Conservation (phyloP, 1,140 invertebrate species). For the Macrobrachium rosenbergii region DNA sequence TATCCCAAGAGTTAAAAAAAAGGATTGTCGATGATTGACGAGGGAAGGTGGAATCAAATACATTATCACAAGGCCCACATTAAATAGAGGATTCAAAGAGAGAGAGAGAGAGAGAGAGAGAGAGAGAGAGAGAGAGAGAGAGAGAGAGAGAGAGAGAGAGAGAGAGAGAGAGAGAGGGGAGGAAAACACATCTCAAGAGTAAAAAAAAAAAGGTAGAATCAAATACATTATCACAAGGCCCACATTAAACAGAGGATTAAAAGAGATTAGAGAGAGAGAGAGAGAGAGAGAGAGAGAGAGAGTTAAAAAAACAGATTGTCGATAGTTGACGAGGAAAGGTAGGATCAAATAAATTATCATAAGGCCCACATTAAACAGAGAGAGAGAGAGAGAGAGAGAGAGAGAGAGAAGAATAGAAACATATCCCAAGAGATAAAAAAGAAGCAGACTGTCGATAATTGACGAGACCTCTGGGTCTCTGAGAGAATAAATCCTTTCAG, state of each 20-base stretch:
- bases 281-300: conserved; percentile 18
- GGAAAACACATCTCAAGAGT: neutral
- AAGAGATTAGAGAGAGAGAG: neutral
- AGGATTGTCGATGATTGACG: no score
- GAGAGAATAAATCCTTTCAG: no score
- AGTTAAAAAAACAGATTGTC: neutral
- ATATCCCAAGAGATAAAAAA: no score
- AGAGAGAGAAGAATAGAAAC: neutral
- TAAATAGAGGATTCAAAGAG: neutral
- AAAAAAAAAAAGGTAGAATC: no score
- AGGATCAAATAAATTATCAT: neutral
- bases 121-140: neutral
- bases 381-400: neutral
- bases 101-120: conserved; percentile 37
- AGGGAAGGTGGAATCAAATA: neutral
- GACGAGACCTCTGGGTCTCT: no score
- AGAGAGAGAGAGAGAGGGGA: neutral
- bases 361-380: neutral
- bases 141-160: neutral
- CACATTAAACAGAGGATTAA: neutral
- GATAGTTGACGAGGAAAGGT: neutral
- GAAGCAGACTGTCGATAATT: no score
- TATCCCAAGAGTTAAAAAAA: neutral
- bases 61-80: no score
- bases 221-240: no score